Percentiles rank a stretch among this genome's conserved stretches.
Conservation (phyloP, 2,113 vertebrate species). For the Grallaria varia region DNA sequence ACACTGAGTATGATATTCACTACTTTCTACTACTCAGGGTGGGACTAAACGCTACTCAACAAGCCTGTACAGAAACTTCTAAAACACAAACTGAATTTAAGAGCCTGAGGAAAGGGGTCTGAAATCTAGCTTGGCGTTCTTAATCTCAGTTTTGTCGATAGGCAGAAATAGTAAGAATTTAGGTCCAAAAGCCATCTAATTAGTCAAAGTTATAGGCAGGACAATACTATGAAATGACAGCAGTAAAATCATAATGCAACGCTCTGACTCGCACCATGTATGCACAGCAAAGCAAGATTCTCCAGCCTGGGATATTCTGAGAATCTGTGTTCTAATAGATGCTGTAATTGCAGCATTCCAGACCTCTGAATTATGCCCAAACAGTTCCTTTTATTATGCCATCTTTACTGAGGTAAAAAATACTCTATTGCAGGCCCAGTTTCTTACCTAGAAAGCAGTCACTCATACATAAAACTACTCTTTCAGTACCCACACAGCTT, state of each 20-base stretch:
- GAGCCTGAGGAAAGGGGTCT: neutral
- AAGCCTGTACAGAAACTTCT: neutral
- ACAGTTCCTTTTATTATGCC: neutral
- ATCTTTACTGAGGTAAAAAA: neutral
- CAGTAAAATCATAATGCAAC: neutral
- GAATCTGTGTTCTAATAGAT: neutral
- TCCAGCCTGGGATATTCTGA: neutral
- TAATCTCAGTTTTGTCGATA: neutral
- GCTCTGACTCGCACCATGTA: neutral
- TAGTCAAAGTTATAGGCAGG: neutral
- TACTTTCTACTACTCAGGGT: constrained; percentile 31
- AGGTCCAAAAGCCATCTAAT: neutral
- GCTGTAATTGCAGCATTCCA: neutral
- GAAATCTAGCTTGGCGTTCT: neutral
- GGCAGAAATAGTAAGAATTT: neutral
- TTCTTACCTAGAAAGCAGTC: neutral
- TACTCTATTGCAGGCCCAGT: neutral
- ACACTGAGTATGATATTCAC: constrained; percentile 17
- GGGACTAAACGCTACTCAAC: neutral
- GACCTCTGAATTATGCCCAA: neutral
- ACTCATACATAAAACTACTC: neutral
- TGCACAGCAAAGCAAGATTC: neutral
- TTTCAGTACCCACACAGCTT: neutral
- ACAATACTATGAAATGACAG: neutral
- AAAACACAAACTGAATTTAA: neutral